These are phyloP conservation scores for Leguminivora glycinivorella DNA, from an alignment of 1,140 invertebrate species.

Conservation along the genomic window DNA sequence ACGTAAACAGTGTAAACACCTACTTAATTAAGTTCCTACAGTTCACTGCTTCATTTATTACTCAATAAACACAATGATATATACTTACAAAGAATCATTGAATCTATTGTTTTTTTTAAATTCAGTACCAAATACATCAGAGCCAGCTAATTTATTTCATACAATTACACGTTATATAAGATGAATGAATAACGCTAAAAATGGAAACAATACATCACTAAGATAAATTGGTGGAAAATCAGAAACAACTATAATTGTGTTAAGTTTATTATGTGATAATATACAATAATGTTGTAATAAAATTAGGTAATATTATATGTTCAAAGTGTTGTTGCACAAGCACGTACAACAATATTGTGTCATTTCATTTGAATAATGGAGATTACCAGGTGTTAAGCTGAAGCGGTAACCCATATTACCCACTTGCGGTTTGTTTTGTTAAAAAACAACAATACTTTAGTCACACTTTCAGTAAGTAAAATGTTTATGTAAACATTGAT, in stretches of 20 bases:
- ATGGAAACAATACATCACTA: too few species aligned
- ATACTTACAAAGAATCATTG: too few species aligned
- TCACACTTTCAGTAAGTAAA: not conserved
- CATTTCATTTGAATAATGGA: not conserved
- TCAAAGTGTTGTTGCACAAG: not conserved
- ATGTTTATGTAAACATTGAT: not conserved
- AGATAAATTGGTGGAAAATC: not conserved
- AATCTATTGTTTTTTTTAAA: too few species aligned
- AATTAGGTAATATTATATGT: not conserved
- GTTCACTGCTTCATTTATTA: too few species aligned
- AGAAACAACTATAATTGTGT: not conserved
- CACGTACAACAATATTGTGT: not conserved
- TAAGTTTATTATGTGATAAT: not conserved
- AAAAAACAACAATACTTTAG: not conserved
- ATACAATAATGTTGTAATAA: not conserved
- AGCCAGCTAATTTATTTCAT: too few species aligned
- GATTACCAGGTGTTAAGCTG: not conserved
- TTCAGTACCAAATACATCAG: too few species aligned
- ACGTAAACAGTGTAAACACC: too few species aligned
- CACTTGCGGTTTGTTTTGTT: not conserved
- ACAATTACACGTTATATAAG: too few species aligned
- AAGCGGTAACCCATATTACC: slow-evolving; percentile 4
- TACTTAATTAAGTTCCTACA: too few species aligned
- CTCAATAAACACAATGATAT: too few species aligned
- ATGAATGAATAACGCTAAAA: too few species aligned